Evolutionary conservation across 2,113 vertebrate species (phyloP).

Genomic region (Nymphicus hollandicus): DNA sequence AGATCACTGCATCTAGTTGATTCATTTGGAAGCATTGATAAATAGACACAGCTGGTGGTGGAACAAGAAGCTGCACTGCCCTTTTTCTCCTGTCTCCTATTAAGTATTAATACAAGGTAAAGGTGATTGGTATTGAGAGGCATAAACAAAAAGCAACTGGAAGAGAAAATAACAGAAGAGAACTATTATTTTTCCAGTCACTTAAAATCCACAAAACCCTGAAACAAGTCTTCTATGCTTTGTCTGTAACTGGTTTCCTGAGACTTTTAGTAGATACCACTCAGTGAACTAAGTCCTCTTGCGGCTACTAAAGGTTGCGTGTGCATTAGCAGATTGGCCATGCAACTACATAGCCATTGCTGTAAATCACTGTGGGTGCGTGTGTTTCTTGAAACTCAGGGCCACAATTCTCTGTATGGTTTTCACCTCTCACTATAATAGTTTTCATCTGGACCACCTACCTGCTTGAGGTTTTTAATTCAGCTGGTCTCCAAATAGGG

Average conservation of each 20-base stretch:
- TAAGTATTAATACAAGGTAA: not conserved
- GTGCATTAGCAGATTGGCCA: not conserved
- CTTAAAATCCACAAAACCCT: not conserved
- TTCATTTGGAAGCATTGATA: not conserved
- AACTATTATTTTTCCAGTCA: not conserved
- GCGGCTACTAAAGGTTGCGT: not conserved
- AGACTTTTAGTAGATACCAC: not conserved
- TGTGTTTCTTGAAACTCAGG: not conserved
- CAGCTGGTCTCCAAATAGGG: not conserved
- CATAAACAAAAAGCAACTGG: not conserved
- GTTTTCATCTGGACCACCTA: conserved; percentile 45
- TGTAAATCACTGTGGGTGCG: not conserved
- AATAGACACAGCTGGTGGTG: not conserved
- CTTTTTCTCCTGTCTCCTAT: not conserved
- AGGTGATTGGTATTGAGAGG: not conserved
- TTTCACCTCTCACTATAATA: not conserved
- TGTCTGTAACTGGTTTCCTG: not conserved
- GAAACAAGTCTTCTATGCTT: not conserved
- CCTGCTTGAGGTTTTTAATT: not conserved
- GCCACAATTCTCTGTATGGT: not conserved
- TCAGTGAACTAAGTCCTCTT: not conserved
- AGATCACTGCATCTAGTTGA: not conserved
- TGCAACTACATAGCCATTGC: not conserved
- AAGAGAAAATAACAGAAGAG: not conserved
- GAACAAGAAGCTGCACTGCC: not conserved